phyloP scores from a whole-genome alignment of 1,140 invertebrate genomes.

The Phthorimaea operculella region DNA sequence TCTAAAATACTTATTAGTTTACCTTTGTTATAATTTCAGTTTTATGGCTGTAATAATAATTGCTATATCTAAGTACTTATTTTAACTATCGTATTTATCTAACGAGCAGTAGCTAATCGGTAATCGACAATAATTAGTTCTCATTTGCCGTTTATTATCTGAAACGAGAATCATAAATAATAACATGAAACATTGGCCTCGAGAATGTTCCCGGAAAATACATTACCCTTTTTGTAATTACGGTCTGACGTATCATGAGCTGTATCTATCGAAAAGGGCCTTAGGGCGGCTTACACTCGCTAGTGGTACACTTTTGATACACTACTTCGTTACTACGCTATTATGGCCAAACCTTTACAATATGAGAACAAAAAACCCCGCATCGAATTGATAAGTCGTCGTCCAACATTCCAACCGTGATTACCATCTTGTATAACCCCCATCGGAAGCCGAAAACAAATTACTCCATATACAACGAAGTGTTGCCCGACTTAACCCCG shows the following conservation, averaged over 20 bases:
- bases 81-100: no score
- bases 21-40: no score
- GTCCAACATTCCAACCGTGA: conserved; percentile 28
- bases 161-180: no score
- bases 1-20: no score
- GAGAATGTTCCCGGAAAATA: neutral
- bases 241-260: conserved; percentile 8
- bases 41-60: no score
- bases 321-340: neutral
- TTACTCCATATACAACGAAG: conserved; percentile 25
- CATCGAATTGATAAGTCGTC: conserved; percentile 35
- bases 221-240: conserved; percentile 6
- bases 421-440: conserved; percentile 24
- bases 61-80: no score
- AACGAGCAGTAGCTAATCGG: no score
- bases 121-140: no score
- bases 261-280: conserved; percentile 21
- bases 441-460: conserved; percentile 36
- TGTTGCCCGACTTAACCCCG: conserved; percentile 5
- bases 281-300: conserved; percentile 7
- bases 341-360: conserved; percentile 10
- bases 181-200: no score
- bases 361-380: conserved; percentile 23
- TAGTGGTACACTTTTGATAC: neutral
- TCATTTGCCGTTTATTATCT: no score